Evolutionary conservation across 2,113 vertebrate species (phyloP).

Genomic region (Promerops cafer): DNA sequence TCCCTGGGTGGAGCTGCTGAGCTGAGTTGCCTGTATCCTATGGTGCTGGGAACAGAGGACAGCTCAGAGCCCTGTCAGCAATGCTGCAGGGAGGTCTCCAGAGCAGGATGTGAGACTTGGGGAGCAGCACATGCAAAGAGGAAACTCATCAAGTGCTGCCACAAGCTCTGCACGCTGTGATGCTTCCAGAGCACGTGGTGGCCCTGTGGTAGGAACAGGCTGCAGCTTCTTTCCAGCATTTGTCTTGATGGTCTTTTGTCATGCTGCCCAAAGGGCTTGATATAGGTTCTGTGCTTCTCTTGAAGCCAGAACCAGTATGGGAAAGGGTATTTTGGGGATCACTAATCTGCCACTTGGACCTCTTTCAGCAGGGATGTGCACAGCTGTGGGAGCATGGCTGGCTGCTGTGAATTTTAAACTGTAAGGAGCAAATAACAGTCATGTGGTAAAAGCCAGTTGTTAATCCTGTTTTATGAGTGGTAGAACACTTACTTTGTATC

Average conservation of each 20-base stretch:
- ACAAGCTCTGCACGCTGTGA: rapidly evolving
- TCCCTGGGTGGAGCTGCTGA: neutral
- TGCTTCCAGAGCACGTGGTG: neutral
- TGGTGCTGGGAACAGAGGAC: neutral
- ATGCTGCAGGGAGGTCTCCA: neutral
- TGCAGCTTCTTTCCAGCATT: neutral
- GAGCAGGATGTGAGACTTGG: rapidly evolving
- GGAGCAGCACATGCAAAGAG: neutral
- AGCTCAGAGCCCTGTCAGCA: neutral
- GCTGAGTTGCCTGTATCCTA: neutral
- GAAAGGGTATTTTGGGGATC: neutral
- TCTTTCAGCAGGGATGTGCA: neutral
- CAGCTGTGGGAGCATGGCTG: neutral
- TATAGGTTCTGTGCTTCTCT: neutral
- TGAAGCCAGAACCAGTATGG: neutral
- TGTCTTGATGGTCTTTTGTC: neutral
- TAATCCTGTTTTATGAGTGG: neutral
- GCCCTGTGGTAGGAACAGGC: neutral
- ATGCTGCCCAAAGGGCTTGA: neutral
- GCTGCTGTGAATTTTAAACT: neutral
- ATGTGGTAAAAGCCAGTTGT: neutral
- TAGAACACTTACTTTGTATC: neutral
- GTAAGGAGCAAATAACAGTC: neutral
- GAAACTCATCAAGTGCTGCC: neutral
- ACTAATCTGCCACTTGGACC: neutral